Conservation (phyloP, 2,113 vertebrate genomes). For the Varanus komodoensis region DNA sequence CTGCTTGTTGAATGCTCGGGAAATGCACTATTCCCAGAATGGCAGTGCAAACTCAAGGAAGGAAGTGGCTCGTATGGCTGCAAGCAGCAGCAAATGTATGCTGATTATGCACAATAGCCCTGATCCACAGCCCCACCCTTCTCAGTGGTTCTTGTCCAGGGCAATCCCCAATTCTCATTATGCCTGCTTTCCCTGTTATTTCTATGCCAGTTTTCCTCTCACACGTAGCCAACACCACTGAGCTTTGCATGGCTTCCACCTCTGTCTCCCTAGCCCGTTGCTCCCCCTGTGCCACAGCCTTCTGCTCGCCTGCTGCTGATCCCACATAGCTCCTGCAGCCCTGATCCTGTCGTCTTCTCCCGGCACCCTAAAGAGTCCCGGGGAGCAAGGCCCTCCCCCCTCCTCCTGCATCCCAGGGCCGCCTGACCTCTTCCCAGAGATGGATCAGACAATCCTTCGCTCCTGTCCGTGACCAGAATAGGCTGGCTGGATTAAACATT, state of each 20-base stretch:
- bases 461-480: conserved; percentile 34
- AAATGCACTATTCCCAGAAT: background rate
- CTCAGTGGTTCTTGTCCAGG: rapidly evolving
- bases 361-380: conserved; percentile 8
- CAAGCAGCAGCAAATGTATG: background rate
- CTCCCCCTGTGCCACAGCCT: background rate
- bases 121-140: background rate
- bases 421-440: conserved; percentile 29
- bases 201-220: background rate
- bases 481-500: conserved; percentile 38
- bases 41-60: background rate
- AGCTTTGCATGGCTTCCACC: background rate
- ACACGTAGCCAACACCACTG: background rate
- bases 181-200: background rate
- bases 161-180: background rate
- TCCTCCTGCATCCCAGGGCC: background rate
- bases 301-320: background rate
- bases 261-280: background rate
- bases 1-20: background rate
- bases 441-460: conserved; percentile 16
- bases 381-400: background rate
- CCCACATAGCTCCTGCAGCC: background rate
- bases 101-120: background rate
- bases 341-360: background rate
- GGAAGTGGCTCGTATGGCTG: background rate